Evolutionary conservation across 1,140 invertebrate species (phyloP), one percentile per base, ranked within the genome.

Genomic region (Dreissena polymorpha): DNA sequence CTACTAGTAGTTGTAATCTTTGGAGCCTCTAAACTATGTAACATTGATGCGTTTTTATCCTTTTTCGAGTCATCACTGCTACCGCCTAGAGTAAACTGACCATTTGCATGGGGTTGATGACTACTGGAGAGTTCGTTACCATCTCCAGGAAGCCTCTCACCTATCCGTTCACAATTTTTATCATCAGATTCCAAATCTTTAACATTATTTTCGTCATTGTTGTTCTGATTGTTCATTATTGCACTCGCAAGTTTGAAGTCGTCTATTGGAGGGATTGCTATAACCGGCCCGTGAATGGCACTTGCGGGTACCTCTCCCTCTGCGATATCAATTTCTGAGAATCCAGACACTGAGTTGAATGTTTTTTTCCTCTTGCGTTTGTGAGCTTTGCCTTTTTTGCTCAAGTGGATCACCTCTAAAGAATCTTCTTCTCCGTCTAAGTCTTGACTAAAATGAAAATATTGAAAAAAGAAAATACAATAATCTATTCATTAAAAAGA

Each of bases 141-240:
- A 69, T 29, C 67, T 27, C 25, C 25, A 69, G 10, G 53, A 18
- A 55, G 12, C 18, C 53, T 55, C 18, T 55, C 18, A 12, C 53
- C 53, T n/a, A n/a, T n/a, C n/a, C n/a, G n/a, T n/a, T n/a, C n/a
- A n/a, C n/a, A n/a, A n/a, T n/a, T n/a, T 55, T 12, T 12, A 55
- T 55, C 18, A 55, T 55, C 18, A 55, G 53, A 12, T 55, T 55
- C 53, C 12, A 55, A 12, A 55, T 55, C 53, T n/a, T n/a, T n/a
- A 12, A 55, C 53, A 55, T 12, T 25, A 18, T 78, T 65, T 25
- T 39, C 29, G 0, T 69, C 60, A 73, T 81, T 81, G 23, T 81
- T 81, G 55, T 81, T 81, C 27, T 73, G 79, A 29, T 21, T 73
- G 64, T 73, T 81, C 53, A 71, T 72, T 57, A 81, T 81, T 81